Evolutionary conservation across 2,113 vertebrate species (phyloP).

Genomic region (Corythaixoides concolor): DNA sequence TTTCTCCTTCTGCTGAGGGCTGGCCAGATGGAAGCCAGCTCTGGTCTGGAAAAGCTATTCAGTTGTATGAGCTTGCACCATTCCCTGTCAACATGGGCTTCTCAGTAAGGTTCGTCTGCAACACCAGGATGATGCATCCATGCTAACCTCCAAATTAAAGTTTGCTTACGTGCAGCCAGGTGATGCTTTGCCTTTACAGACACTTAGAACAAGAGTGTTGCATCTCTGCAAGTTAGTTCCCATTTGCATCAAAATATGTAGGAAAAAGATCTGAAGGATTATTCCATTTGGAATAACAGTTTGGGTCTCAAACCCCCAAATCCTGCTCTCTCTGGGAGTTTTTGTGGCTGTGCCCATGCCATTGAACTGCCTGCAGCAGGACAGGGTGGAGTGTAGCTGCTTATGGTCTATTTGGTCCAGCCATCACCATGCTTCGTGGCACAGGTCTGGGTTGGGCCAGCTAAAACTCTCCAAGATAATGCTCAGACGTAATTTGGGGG

Average conservation of each 20-base stretch:
- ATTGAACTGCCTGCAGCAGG: neutral
- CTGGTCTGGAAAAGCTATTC: neutral
- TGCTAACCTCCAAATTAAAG: neutral
- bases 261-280: neutral
- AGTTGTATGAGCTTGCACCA: neutral
- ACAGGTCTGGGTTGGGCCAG: neutral
- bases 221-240: rapidly evolving
- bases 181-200: neutral
- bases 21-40: neutral
- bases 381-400: rapidly evolving
- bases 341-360: neutral
- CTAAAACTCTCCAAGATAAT: neutral
- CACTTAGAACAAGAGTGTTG: neutral
- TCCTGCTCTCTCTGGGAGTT: neutral
- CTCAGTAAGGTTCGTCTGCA: neutral
- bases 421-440: neutral
- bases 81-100: neutral
- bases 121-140: too few species aligned
- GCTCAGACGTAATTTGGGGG: neutral
- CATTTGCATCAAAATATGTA: neutral
- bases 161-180: rapidly evolving
- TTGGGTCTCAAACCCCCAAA: neutral
- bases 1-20: neutral
- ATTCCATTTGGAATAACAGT: neutral
- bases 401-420: rapidly evolving